These are phyloP conservation scores for Tipula vernalis DNA, from an alignment of 2,888 invertebrate genomes.

Conservation along the genomic window DNA sequence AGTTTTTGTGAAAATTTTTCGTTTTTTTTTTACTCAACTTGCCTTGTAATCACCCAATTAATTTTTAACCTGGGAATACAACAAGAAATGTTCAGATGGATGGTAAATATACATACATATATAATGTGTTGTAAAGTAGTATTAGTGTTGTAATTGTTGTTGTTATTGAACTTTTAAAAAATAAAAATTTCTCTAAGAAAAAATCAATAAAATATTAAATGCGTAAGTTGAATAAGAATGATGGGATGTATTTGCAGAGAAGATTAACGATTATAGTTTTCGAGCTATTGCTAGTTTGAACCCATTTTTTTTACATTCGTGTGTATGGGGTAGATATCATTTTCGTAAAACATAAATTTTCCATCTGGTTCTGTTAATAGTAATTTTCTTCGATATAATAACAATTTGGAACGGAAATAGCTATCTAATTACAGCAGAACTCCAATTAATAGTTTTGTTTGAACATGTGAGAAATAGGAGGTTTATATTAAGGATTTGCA, in stretches of 20 bases:
- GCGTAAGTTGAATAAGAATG: neutral
- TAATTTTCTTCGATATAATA: too few relatives aligned
- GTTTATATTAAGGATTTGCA: too few relatives aligned
- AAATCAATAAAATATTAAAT: neutral
- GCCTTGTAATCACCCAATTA: slow-evolving; percentile 4
- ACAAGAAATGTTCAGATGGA: neutral
- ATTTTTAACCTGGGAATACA: neutral
- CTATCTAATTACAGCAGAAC: too few relatives aligned
- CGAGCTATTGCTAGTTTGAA: neutral
- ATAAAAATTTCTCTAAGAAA: neutral
- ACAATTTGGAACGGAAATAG: too few relatives aligned
- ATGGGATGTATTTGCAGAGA: neutral
- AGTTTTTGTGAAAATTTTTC: neutral
- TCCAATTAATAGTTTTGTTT: too few relatives aligned
- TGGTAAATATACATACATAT: neutral
- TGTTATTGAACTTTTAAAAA: neutral
- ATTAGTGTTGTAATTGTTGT: neutral
- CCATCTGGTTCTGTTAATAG: too few relatives aligned
- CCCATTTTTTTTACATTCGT: neutral
- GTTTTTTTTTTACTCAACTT: neutral
- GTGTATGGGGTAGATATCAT: neutral
- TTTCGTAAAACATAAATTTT: neutral
- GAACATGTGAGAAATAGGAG: too few relatives aligned
- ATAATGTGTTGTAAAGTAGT: neutral
- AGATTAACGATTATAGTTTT: slow-evolving; percentile 1